phyloP scores from a whole-genome alignment of 2,797 vertebrate species.

The Gouania willdenowi region DNA sequence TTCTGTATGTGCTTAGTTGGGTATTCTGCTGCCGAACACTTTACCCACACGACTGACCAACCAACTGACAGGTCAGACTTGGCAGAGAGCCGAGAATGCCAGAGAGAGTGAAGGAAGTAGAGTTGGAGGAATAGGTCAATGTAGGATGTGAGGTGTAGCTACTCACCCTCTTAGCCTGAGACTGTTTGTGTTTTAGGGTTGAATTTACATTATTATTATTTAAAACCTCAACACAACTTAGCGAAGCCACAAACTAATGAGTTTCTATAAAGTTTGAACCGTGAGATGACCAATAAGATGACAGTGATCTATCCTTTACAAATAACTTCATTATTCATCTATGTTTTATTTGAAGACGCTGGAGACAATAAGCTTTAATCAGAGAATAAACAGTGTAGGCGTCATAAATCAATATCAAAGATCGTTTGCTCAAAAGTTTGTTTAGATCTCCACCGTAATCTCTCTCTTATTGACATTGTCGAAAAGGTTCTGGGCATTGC shows the following conservation, averaged over 20 bases:
- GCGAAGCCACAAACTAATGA: conserved; percentile 13
- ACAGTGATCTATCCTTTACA: neutral
- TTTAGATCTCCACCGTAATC: too few species aligned
- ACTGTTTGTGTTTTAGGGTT: conserved; percentile 26
- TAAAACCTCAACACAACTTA: conserved; percentile 20
- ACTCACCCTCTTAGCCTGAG: conserved; percentile 26
- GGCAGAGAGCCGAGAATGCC: conserved; percentile 37
- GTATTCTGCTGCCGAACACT: conserved; percentile 34
- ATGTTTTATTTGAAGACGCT: too few species aligned
- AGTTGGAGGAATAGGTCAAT: conserved; percentile 48
- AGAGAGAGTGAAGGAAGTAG: conserved; percentile 41
- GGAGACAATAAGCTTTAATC: too few species aligned
- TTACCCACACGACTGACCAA: conserved; percentile 39
- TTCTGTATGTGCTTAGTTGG: conserved; percentile 24
- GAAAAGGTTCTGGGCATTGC: too few species aligned
- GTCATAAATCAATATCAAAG: too few species aligned
- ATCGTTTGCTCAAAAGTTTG: too few species aligned
- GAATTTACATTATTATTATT: conserved; percentile 24
- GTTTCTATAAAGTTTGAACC: conserved; percentile 31
- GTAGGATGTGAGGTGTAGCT: conserved; percentile 43
- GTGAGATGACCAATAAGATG: conserved; percentile 15
- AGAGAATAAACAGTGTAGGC: too few species aligned
- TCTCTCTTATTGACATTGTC: too few species aligned
- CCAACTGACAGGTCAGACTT: conserved; percentile 59
- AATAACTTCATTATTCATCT: too few species aligned